Evolutionary conservation across 1,140 invertebrate genomes (phyloP), one percentile per base, ranked within the genome.

Genomic region (Calliphora vicina): DNA sequence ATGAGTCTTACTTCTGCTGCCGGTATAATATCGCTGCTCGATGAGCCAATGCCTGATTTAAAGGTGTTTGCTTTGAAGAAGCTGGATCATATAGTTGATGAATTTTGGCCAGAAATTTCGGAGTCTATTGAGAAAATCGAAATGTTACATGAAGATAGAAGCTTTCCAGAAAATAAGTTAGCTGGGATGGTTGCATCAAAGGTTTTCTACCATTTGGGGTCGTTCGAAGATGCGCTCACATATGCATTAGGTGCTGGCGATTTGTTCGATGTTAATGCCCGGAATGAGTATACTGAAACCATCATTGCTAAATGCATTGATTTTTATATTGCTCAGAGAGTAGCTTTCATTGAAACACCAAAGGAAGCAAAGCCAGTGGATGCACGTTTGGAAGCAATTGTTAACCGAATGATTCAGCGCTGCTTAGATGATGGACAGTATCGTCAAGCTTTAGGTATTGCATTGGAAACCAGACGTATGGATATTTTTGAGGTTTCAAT

Each of bases 81-180:
- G 88, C 92, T 99, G 71, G 96, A 99, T 91, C 93, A 94, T 87
- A 97, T 99, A 89, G 98, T 99, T 0, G 97, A 99, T 91, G 96
- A 98, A 91, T 99, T 99, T 92, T 99, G 98, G 98, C 97, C 98
- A 20, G 98, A 99, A 92, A 99, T 99, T 84, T 98, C 97, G 0
- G 98, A 99, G 92, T 97, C 97, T 13, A 98, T 99, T 88, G 96
- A 97, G 88, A 99, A 99, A 92, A 99, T 99, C 88, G 98, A 99
- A 93, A 97, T 98, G 87, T 92, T 99, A 23, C 96, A 98, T 90
- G 98, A 99, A 92, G 96, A 99, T 88, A 94, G 96, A 86, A 91
- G 91, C 15, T 99, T 99, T 88, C 93, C 94, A 26, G 95, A 99
- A 87, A 95, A 97, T 87, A 94, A 99, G 86, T 91, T 99, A 72